phyloP scores from a whole-genome alignment of 2,888 invertebrate species.

The Acleris cristana region DNA sequence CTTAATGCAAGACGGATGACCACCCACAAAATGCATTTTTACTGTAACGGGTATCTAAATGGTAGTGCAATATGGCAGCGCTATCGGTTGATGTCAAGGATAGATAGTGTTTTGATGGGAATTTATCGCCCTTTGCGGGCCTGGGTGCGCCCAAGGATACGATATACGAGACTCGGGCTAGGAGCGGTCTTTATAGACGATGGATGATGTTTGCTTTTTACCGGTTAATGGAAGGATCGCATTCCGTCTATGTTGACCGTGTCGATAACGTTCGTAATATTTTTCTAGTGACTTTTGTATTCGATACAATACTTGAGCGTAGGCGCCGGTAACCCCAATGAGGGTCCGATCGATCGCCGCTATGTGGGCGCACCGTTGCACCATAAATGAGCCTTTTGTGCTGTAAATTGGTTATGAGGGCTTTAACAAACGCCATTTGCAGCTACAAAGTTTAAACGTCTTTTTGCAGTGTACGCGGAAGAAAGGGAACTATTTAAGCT shows the following conservation, averaged over 20 bases:
- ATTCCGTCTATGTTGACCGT: constrained; percentile 50
- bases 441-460: constrained; percentile 63
- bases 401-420: constrained; percentile 75
- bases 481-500: constrained; percentile 39
- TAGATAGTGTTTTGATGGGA: constrained; percentile 73
- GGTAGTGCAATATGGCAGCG: constrained; percentile 71
- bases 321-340: constrained; percentile 69
- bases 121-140: constrained; percentile 69
- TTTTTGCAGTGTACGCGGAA: constrained; percentile 46
- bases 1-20: constrained; percentile 61
- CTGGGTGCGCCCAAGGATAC: constrained; percentile 71
- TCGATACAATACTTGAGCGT: constrained; percentile 53
- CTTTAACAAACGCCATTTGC: constrained; percentile 73
- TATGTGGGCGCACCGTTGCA: constrained; percentile 72
- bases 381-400: constrained; percentile 78
- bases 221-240: constrained; percentile 68
- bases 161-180: constrained; percentile 61
- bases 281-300: constrained; percentile 34
- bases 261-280: constrained; percentile 30
- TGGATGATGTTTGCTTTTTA: constrained; percentile 63
- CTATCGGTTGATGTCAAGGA: constrained; percentile 75
- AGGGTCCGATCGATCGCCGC: constrained; percentile 74
- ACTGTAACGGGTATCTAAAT: constrained; percentile 77
- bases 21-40: constrained; percentile 75
- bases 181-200: constrained; percentile 69